Conservation (phyloP, 2,113 vertebrate genomes). For the Chamaetylas fuelleborni region DNA sequence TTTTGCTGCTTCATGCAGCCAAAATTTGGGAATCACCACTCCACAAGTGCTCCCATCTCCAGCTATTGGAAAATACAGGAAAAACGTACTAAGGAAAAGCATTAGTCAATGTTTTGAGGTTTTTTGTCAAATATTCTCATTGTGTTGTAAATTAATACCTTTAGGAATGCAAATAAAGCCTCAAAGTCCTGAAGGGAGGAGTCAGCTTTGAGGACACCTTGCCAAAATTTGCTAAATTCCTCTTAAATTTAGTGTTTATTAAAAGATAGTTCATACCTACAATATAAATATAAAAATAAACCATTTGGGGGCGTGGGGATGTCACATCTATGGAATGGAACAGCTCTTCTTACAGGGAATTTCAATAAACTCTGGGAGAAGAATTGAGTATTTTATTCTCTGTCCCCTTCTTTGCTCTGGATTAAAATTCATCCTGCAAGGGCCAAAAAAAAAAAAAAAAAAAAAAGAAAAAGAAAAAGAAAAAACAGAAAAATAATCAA, state of each 20-base stretch:
- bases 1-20: accelerated
- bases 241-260: not conserved
- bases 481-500: not conserved
- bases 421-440: not conserved
- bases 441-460: too few species aligned
- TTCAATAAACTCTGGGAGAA: accelerated
- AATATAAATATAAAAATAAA: not conserved
- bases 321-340: not conserved
- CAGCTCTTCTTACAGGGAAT: not conserved
- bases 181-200: not conserved
- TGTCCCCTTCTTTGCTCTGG: not conserved
- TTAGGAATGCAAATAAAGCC: not conserved
- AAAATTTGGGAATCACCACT: not conserved
- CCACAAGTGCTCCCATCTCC: not conserved
- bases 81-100: not conserved
- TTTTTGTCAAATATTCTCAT: not conserved
- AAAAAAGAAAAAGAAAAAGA: too few species aligned
- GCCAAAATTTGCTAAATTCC: not conserved
- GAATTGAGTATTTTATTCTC: not conserved
- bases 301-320: not conserved
- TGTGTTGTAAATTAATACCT: not conserved
- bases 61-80: not conserved
- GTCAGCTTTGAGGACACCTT: not conserved
- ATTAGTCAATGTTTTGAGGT: not conserved
- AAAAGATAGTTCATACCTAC: not conserved